phyloP scores from a whole-genome alignment of 2,113 vertebrate genomes.

The Euleptes europaea region DNA sequence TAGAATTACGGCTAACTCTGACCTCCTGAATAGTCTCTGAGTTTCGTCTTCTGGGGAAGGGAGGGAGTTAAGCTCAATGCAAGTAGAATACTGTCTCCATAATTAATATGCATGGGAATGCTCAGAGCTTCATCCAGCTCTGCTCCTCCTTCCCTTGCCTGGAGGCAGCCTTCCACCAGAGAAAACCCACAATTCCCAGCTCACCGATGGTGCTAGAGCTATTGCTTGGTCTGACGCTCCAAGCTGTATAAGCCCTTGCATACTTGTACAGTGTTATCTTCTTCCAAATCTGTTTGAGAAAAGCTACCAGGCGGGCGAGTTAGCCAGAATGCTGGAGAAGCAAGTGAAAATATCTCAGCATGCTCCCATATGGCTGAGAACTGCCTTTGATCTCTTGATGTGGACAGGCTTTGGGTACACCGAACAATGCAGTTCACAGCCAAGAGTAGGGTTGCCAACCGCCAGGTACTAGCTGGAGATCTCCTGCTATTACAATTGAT shows the following conservation, averaged over 20 bases:
- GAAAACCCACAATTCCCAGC: neutral
- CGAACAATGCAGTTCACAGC: neutral
- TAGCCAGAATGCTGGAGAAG: no score
- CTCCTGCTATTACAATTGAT: no score
- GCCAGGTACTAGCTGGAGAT: no score
- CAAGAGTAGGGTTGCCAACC: no score
- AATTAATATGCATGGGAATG: no score
- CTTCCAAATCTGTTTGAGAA: neutral
- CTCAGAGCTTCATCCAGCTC: neutral
- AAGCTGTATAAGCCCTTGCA: neutral
- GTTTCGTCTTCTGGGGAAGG: no score
- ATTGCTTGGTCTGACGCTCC: neutral
- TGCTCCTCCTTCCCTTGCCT: neutral
- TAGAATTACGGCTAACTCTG: no score
- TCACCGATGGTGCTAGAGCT: no score
- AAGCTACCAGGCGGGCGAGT: neutral
- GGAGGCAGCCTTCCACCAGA: neutral
- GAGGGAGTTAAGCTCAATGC: no score
- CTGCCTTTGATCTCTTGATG: neutral
- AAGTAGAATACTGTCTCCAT: no score
- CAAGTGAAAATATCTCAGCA: neutral
- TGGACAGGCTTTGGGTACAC: neutral
- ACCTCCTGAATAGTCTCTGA: no score
- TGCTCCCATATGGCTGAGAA: neutral
- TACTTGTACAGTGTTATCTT: neutral